Percentiles rank a stretch among this genome's conserved stretches.
phyloP scores from a whole-genome alignment of 2,888 invertebrate genomes.

The Hyposoter dolosus region DNA sequence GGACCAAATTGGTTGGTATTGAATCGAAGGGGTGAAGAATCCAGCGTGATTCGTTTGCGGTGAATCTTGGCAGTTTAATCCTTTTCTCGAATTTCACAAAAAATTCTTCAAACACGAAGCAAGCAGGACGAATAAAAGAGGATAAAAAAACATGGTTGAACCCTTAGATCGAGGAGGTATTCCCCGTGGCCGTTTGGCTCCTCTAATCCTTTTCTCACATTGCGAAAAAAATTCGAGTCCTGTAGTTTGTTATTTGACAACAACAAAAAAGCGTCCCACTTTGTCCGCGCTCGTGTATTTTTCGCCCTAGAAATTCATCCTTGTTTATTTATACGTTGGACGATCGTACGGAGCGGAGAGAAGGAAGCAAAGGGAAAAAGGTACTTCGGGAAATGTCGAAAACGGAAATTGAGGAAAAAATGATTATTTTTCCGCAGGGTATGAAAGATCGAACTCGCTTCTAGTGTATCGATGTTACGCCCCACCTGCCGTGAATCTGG shows the following conservation, averaged over 20 bases:
- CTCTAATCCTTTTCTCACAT: slow-evolving; percentile 74
- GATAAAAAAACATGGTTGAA: slow-evolving; percentile 54
- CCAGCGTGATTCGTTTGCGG: slow-evolving; percentile 47
- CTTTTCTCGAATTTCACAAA: slow-evolving; percentile 81
- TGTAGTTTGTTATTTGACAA: slow-evolving; percentile 23
- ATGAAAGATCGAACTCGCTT: slow-evolving; percentile 56
- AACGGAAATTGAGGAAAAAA: slow-evolving; percentile 65
- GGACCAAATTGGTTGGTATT: slow-evolving; percentile 61
- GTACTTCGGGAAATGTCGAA: slow-evolving; percentile 33
- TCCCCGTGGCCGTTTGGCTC: slow-evolving; percentile 65
- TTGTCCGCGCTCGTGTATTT: slow-evolving; percentile 22
- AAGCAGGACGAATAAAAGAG: slow-evolving; percentile 63
- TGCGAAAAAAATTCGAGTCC: slow-evolving; percentile 64
- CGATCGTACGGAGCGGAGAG: background rate
- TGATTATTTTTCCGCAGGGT: slow-evolving; percentile 41
- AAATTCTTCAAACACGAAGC: slow-evolving; percentile 62
- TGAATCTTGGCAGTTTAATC: slow-evolving; percentile 75
- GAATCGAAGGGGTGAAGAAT: slow-evolving; percentile 48
- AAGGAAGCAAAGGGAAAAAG: slow-evolving; percentile 52
- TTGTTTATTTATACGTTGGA: slow-evolving; percentile 69
- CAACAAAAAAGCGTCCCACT: slow-evolving; percentile 38
- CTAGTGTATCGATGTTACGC: slow-evolving; percentile 78
- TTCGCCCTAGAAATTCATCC: slow-evolving; percentile 55
- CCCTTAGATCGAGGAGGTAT: slow-evolving; percentile 14
- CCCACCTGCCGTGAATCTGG: slow-evolving; percentile 79